These are phyloP conservation scores for Crambe crambe DNA, from an alignment of 37 sponge, comb jelly and placozoan genomes.

Conservation along the genomic window DNA sequence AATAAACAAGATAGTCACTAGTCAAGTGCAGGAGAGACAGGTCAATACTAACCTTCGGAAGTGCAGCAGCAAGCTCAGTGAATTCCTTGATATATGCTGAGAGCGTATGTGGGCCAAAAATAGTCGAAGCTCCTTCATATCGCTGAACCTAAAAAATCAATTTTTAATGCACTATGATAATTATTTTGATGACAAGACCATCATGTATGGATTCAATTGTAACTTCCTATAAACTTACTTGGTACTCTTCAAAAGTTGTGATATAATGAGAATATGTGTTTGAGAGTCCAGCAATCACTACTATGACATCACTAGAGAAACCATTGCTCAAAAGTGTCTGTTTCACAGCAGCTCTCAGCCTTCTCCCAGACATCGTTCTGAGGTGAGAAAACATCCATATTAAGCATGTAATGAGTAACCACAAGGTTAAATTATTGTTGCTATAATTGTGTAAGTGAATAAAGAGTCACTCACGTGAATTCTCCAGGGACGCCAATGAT, in stretches of 20 bases:
- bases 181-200: too few species aligned
- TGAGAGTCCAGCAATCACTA: slow-evolving; percentile 93
- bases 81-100: slow-evolving; percentile 83
- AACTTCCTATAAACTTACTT: slow-evolving; percentile 20
- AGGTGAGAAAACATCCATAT: too few species aligned
- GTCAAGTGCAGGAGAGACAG: too few species aligned
- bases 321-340: slow-evolving; percentile 27
- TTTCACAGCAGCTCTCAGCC: slow-evolving; percentile 71
- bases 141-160: slow-evolving; percentile 83
- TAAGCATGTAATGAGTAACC: too few species aligned
- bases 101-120: slow-evolving; percentile 91
- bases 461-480: slow-evolving; percentile 64
- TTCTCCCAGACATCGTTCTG: slow-evolving; percentile 32
- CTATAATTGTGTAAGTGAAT: background rate
- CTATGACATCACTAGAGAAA: slow-evolving; percentile 27
- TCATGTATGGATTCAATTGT: background rate
- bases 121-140: slow-evolving; percentile 93
- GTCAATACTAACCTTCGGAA: slow-evolving; percentile 64
- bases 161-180: background rate
- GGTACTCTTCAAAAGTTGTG: slow-evolving; percentile 91
- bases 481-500: slow-evolving; percentile 90
- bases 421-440: too few species aligned
- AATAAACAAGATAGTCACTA: too few species aligned
- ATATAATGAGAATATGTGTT: slow-evolving; percentile 92
- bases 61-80: slow-evolving; percentile 60